phyloP scores from a whole-genome alignment of 2,888 invertebrate genomes.

The Lordiphosa andalusiaca region DNA sequence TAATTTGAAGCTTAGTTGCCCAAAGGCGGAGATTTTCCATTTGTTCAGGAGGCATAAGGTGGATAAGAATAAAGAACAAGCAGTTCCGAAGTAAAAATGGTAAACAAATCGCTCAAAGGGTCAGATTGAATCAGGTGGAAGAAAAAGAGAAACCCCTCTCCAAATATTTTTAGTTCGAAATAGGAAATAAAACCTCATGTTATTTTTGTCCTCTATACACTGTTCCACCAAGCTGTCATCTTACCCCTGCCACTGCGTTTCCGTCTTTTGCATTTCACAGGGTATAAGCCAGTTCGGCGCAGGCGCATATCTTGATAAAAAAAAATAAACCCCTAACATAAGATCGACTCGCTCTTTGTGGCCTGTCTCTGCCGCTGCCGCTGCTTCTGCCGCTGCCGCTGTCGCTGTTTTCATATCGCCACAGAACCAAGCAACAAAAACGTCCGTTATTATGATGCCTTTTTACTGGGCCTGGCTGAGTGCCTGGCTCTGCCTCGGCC shows the following conservation, averaged over 20 bases:
- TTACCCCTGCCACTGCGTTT: not conserved
- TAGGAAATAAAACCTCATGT: too few relatives aligned
- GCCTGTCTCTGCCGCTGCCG: slow-evolving; percentile 22
- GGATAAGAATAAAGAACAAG: too few relatives aligned
- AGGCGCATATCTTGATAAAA: slow-evolving; percentile 18
- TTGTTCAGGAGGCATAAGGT: too few relatives aligned
- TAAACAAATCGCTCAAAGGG: too few relatives aligned
- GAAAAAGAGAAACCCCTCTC: too few relatives aligned
- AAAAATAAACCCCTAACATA: slow-evolving; percentile 24
- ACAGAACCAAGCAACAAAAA: slow-evolving; percentile 23
- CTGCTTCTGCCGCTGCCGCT: slow-evolving; percentile 21
- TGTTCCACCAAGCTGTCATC: not conserved
- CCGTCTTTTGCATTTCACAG: slow-evolving; percentile 17
- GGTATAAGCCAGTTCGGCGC: slow-evolving; percentile 47
- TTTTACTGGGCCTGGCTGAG: too few relatives aligned
- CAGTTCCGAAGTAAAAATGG: too few relatives aligned
- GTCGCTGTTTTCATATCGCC: slow-evolving; percentile 13
- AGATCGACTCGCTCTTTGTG: slow-evolving; percentile 51
- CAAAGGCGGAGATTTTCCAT: too few relatives aligned
- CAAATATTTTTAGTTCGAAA: too few relatives aligned
- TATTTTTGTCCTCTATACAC: too few relatives aligned
- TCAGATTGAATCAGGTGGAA: too few relatives aligned
- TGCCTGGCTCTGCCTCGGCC: slow-evolving; percentile 19
- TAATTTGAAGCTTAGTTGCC: too few relatives aligned
- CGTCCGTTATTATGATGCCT: slow-evolving; percentile 42